phyloP scores from a whole-genome alignment of 2,113 vertebrate species.

The Saguinus midas region DNA sequence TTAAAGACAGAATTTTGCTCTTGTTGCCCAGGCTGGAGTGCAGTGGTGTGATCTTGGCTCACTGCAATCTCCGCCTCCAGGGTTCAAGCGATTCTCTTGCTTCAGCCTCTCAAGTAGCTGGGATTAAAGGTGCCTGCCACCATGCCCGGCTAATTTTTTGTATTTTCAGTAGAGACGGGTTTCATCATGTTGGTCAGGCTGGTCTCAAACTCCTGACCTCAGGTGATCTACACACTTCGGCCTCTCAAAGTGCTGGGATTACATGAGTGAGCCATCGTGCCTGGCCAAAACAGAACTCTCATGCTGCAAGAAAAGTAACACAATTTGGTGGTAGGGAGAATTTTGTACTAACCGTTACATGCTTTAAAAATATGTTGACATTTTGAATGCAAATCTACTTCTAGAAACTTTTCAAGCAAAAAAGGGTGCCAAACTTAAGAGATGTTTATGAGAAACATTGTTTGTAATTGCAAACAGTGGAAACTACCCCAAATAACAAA shows the following conservation, averaged over 20 bases:
- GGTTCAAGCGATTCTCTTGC: too few species aligned
- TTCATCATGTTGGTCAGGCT: too few species aligned
- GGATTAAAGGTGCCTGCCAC: too few species aligned
- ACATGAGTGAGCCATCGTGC: too few species aligned
- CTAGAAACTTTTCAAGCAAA: not conserved
- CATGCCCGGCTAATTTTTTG: too few species aligned
- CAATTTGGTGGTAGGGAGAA: not conserved
- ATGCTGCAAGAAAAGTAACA: not conserved
- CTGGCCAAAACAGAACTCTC: not conserved
- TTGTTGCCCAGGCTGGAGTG: not conserved
- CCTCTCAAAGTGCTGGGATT: too few species aligned
- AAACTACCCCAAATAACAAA: not conserved
- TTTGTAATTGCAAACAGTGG: not conserved
- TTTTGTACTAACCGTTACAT: conserved; percentile 1
- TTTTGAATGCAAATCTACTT: not conserved
- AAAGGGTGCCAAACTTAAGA: not conserved
- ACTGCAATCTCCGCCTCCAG: too few species aligned
- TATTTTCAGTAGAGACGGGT: too few species aligned
- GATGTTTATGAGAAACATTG: not conserved
- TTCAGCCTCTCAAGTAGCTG: too few species aligned
- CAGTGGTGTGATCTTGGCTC: not conserved
- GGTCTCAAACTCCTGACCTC: too few species aligned
- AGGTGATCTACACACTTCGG: too few species aligned
- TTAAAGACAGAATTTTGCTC: not conserved
- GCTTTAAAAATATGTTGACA: not conserved